Evolutionary conservation across 2,113 vertebrate genomes (phyloP).

Genomic region (Perca flavescens): DNA sequence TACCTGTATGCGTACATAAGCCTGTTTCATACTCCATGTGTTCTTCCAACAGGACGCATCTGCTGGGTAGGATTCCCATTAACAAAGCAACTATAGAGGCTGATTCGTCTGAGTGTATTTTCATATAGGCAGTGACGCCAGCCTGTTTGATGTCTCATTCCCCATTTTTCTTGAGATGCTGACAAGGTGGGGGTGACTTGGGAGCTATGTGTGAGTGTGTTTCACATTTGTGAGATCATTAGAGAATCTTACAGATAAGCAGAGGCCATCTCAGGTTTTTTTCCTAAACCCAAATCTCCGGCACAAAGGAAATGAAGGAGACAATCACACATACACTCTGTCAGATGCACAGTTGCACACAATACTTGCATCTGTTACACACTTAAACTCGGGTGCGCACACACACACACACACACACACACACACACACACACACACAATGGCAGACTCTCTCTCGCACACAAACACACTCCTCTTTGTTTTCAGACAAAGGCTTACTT

Average conservation of each 20-base stretch:
- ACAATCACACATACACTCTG: conserved; percentile 25
- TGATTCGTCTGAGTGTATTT: conserved; percentile 56
- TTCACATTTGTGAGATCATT: conserved; percentile 42
- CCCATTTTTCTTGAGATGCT: conserved; percentile 43
- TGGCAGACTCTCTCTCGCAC: conserved; percentile 35
- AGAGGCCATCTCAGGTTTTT: conserved; percentile 30
- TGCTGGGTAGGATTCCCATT: conserved; percentile 72
- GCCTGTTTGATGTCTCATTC: conserved; percentile 49
- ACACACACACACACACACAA: conserved; percentile 43
- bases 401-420: conserved; percentile 2
- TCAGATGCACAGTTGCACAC: conserved; percentile 17
- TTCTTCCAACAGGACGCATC: conserved; percentile 72
- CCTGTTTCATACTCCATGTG: conserved; percentile 64
- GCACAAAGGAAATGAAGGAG: conserved; percentile 47
- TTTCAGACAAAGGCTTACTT: conserved; percentile 75
- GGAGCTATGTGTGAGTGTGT: conserved; percentile 14
- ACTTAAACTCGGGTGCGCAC: conserved; percentile 18
- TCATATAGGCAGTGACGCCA: conserved; percentile 29
- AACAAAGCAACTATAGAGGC: conserved; percentile 48
- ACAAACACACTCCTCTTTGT: conserved; percentile 76
- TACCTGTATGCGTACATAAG: conserved; percentile 53
- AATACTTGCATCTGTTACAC: conserved; percentile 36
- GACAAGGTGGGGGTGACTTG: conserved; percentile 23
- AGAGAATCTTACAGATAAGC: conserved; percentile 57
- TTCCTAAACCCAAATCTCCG: conserved; percentile 24